Evolutionary conservation across 2,797 vertebrate species (phyloP), one percentile per base, ranked within the genome.

Genomic region (Neoniphon sammara): DNA sequence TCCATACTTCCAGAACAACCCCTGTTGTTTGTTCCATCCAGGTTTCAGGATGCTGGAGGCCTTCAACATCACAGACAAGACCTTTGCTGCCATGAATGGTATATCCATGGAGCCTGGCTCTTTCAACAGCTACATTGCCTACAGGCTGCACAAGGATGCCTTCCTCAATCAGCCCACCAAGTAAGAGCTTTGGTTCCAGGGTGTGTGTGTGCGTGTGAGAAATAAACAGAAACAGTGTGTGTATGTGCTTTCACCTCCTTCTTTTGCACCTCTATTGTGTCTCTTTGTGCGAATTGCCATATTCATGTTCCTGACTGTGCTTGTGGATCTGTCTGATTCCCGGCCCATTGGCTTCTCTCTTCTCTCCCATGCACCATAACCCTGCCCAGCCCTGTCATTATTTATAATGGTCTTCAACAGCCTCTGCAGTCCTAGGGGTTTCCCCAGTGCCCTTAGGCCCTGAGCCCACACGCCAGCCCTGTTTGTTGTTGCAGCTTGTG

Each of bases 41-140:
- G 98, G 98, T 73, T 99, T 98, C 92, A 96, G 96, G 88, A 99
- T 99, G 98, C 93, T 99, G 72, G 97, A 99, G 85, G 94, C 96
- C 21, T 99, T 99, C 88, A 99, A 99, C 83, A 93, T 99, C 75
- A 99, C 98, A 54, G 97, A 98, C 93, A 96, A 94, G 76, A 96
- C 93, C 8, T 98, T 97, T 44, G 96, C 95, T 30, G 96, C 93
- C 53, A 94, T 97, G 78, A 97, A 96, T 78, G 98, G 98, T 0
- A 92, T 99, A 15, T 98, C 98, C 77, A 94, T 98, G 96, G 97
- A 98, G 86, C 78, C 98, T 0, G 98, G 98, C 55, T 97, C 98
- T 74, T 98, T 97, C 84, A 98, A 98, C 90, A 97, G 97, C 91
- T 96, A 93, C 83, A 94, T 97, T 10, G 93, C 97, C 31, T 99